A percentile compares a stretch with the other conserved stretches of the same genome.
These are phyloP conservation scores for Doris montereyensis DNA, from an alignment of 2,888 invertebrate species.

Conservation along the genomic window DNA sequence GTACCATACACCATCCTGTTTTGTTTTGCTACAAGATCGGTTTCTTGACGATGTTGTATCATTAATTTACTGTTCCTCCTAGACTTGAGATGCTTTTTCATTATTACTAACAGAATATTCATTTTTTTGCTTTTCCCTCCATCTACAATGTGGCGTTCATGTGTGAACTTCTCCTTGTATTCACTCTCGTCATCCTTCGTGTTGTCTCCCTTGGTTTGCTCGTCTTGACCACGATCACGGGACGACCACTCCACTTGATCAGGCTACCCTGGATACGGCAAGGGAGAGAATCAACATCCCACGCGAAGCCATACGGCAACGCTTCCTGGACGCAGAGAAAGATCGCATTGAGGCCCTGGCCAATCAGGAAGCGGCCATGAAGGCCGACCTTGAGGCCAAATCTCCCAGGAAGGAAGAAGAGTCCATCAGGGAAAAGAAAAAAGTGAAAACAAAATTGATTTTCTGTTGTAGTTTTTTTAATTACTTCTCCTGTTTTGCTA, in stretches of 20 bases:
- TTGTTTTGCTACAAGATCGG: too few relatives aligned
- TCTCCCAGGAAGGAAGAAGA: slow-evolving; percentile 67
- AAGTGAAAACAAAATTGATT: too few relatives aligned
- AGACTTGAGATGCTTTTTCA: too few relatives aligned
- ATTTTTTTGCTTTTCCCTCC: too few relatives aligned
- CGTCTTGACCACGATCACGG: neutral
- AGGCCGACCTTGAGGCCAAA: slow-evolving; percentile 66
- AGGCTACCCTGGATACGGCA: slow-evolving; percentile 66
- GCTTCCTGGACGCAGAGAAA: slow-evolving; percentile 69
- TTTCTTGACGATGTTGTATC: too few relatives aligned
- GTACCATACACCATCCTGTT: too few relatives aligned
- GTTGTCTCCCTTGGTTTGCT: neutral
- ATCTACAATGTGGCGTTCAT: slow-evolving; percentile 6
- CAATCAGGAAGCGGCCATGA: slow-evolving; percentile 65
- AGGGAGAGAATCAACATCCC: slow-evolving; percentile 66
- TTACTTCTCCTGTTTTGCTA: too few relatives aligned
- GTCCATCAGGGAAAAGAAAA: slow-evolving; percentile 66
- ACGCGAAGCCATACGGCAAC: slow-evolving; percentile 70
- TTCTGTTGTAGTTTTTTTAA: too few relatives aligned
- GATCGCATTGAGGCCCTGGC: slow-evolving; percentile 67
- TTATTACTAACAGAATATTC: too few relatives aligned
- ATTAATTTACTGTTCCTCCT: too few relatives aligned
- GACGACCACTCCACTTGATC: too few relatives aligned
- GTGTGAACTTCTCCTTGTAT: neutral
- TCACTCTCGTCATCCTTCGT: slow-evolving; percentile 4